Evolutionary conservation across 2,797 vertebrate species (phyloP).

Genomic region (Macropus fuliginosus): DNA sequence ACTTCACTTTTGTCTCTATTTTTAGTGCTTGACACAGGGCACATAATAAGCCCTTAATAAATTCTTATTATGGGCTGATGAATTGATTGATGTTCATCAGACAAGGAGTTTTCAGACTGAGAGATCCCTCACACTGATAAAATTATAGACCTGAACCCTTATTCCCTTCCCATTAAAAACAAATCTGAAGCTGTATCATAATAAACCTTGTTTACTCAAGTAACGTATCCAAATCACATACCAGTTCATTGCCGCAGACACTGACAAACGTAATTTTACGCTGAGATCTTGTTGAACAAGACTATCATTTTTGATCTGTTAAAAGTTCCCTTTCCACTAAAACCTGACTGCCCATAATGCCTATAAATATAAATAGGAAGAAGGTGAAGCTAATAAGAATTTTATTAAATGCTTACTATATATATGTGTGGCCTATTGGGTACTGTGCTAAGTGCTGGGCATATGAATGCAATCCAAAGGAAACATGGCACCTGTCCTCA

Average conservation of each 20-base stretch:
- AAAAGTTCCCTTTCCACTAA: not conserved
- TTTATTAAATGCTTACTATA: not conserved
- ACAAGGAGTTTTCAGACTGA: not conserved
- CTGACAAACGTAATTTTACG: conserved; percentile 27
- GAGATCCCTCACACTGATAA: not conserved
- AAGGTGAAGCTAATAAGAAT: not conserved
- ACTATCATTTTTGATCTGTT: not conserved
- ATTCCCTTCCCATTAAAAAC: not conserved
- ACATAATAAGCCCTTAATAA: not conserved
- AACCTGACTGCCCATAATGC: conserved; percentile 1
- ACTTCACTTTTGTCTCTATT: not conserved
- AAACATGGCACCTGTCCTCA: not conserved
- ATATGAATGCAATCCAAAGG: not conserved
- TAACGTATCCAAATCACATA: not conserved
- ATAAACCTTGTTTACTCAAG: not conserved
- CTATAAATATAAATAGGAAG: conserved; percentile 10
- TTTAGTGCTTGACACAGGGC: not conserved
- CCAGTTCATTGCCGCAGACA: not conserved
- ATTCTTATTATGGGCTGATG: not conserved
- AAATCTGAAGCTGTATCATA: not conserved
- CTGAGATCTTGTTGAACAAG: not conserved
- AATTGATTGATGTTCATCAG: not conserved
- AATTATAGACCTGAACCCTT: not conserved
- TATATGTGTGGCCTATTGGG: not conserved
- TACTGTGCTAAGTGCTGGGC: not conserved